Percentiles rank a stretch among this genome's conserved stretches.
phyloP scores from a whole-genome alignment of 1,140 invertebrate species.

The Meteorus sp. region DNA sequence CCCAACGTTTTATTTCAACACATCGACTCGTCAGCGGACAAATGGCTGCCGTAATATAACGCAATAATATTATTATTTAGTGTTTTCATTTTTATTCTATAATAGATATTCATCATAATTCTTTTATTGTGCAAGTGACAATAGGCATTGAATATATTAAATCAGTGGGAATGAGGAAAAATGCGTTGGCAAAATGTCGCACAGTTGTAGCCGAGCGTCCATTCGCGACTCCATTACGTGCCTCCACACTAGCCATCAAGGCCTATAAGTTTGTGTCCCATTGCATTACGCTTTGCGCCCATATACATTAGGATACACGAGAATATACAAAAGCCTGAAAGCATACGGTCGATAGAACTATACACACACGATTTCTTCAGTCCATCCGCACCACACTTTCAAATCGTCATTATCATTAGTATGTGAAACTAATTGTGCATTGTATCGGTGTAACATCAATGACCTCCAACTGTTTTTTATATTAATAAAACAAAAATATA shows the following conservation, averaged over 20 bases:
- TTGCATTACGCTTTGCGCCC: no score
- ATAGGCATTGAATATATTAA: not conserved
- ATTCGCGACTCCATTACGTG: constrained; percentile 29
- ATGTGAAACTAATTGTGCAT: no score
- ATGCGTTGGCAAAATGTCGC: constrained; percentile 16
- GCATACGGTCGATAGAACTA: not conserved
- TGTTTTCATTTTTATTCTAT: not conserved
- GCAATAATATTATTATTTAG: constrained; percentile 2
- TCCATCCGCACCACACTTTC: not conserved
- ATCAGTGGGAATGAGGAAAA: not conserved
- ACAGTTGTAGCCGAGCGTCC: constrained; percentile 13
- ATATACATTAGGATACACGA: constrained; percentile 32
- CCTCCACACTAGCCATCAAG: constrained; percentile 18
- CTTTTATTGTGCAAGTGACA: not conserved
- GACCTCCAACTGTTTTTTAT: no score
- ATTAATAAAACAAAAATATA: no score
- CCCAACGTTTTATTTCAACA: constrained; percentile 8
- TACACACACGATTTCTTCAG: constrained; percentile 3
- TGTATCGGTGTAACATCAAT: no score
- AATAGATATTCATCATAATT: not conserved
- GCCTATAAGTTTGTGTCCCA: constrained; percentile 31
- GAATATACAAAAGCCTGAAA: not conserved
- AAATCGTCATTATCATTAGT: not conserved
- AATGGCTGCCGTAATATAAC: constrained; percentile 13
- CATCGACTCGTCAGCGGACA: not conserved